A percentile compares a stretch with the other conserved stretches of the same genome.
Evolutionary conservation across 2,888 invertebrate genomes (phyloP).

Genomic region (Tinea pellionella): DNA sequence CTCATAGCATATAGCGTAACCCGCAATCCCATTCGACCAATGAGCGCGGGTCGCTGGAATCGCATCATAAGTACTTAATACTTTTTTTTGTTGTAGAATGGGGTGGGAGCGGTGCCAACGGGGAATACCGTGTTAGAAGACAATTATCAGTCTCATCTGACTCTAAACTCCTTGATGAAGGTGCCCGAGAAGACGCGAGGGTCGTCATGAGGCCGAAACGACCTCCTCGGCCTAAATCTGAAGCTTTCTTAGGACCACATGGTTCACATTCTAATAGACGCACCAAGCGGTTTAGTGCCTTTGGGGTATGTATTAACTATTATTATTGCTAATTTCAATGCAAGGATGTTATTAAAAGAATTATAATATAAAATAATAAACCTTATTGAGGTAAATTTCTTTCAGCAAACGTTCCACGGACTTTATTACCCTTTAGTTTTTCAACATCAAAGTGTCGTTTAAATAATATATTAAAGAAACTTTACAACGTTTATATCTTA

Average conservation of each 20-base stretch:
- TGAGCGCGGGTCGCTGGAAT: no score
- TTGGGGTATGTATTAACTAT: constrained; percentile 79
- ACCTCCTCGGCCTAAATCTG: constrained; percentile 95
- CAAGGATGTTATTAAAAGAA: no score
- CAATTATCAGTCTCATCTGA: constrained; percentile 93
- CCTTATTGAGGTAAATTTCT: background rate
- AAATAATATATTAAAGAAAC: background rate
- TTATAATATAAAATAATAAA: background rate
- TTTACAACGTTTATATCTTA: background rate
- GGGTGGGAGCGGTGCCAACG: constrained; percentile 73
- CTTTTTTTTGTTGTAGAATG: constrained; percentile 71
- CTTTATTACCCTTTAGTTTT: background rate
- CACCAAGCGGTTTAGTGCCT: constrained; percentile 95
- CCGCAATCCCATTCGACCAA: no score
- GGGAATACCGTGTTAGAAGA: constrained; percentile 87
- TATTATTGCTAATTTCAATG: background rate
- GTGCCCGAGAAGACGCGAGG: constrained; percentile 88
- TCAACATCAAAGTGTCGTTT: background rate
- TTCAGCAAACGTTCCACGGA: background rate
- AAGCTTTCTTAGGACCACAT: constrained; percentile 87
- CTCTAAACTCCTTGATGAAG: constrained; percentile 91
- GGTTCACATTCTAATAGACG: constrained; percentile 80
- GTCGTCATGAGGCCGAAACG: constrained; percentile 91
- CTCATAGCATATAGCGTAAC: no score
- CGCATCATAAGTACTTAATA: background rate